Base-by-base conservation (phyloP, 2,113 vertebrate genomes). In the Thalassoma bifasciatum region DNA sequence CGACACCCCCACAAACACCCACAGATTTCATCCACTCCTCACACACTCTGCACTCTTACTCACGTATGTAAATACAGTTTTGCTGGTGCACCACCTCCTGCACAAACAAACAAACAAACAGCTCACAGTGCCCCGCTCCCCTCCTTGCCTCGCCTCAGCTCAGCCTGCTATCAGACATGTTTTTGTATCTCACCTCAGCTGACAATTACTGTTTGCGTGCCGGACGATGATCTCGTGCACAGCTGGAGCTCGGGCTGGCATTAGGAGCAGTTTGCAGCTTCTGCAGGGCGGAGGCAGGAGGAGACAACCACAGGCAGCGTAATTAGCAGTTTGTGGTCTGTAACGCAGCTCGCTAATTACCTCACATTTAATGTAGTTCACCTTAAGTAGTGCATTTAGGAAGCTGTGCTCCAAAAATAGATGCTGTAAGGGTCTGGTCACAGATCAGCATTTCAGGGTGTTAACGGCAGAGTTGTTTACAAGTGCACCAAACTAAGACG, bases 301-400 rank as follows among this genome's bases (percentile, higher is more conserved):
- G 78, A 75, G 46, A 56, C 70, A 61, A 82, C 86, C 87, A 83
- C 77, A 81, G 60, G 80, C 76, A 88, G 82, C 72, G 63, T 87
- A 86, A 88, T 90, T 85, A 90, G 87, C 79, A 84, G 82, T 68
- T 79, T 88, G 88, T 51, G 85, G 86, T 86, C 66, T 70, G 58
- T 77, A 71, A 14, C 81, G 75, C 64, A 77, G 87, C 64, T 19
- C 65, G 11, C 85, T 88, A 92, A 92, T 91, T 85, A 89, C 81
- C 85, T 87, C 75, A 64, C 72, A 13, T 88, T 88, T 89, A 87
- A 86, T 87, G 85, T 77, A 85, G 79, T 89, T 91, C 80, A 86
- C 75, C 77, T 88, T 78, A 89, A 88, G 82, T 82, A 74, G 86
- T 74, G 72, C 34, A 7, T 86, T 88, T 75, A 87, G 75, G 80